phyloP scores from a whole-genome alignment of 2,113 vertebrate species.

The Scophthalmus maximus region DNA sequence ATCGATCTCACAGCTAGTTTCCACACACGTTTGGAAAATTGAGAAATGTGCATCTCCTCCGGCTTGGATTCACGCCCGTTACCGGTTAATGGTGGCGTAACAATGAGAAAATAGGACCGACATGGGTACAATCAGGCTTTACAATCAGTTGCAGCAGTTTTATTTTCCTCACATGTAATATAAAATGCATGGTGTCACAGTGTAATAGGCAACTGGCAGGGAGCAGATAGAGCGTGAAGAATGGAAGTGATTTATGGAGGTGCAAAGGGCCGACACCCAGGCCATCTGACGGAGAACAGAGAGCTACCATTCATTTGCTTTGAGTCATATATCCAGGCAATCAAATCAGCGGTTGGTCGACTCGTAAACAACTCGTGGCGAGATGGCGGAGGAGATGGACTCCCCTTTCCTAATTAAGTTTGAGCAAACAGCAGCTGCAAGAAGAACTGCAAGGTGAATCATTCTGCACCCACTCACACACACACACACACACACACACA shows the following conservation, averaged over 20 bases:
- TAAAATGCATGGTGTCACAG: conserved; percentile 10
- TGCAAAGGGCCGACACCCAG: conserved; percentile 16
- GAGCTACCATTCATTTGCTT: conserved; percentile 56
- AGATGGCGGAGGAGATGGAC: conserved; percentile 43
- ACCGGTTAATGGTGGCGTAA: background rate
- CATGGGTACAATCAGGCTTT: conserved; percentile 7
- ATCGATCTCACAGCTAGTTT: conserved; percentile 34
- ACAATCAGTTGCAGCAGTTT: conserved; percentile 5
- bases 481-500: conserved; percentile 24
- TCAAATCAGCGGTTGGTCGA: conserved; percentile 52
- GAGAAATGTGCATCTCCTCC: conserved; percentile 13
- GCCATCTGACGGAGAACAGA: conserved; percentile 37
- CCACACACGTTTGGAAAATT: conserved; percentile 21
- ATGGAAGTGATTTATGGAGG: conserved; percentile 39
- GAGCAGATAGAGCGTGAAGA: conserved; percentile 21
- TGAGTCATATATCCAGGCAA: conserved; percentile 66
- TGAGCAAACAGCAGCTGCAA: conserved; percentile 63
- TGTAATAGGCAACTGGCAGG: conserved; percentile 2
- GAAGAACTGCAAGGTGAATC: conserved; percentile 59
- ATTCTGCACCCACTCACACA: conserved; percentile 46
- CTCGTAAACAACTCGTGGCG: conserved; percentile 58
- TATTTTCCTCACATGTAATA: conserved; percentile 8
- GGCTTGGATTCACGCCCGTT: background rate
- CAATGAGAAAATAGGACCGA: background rate
- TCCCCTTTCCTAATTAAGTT: conserved; percentile 67